phyloP scores from a whole-genome alignment of 2,797 vertebrate species.

The Dallia pectoralis region DNA sequence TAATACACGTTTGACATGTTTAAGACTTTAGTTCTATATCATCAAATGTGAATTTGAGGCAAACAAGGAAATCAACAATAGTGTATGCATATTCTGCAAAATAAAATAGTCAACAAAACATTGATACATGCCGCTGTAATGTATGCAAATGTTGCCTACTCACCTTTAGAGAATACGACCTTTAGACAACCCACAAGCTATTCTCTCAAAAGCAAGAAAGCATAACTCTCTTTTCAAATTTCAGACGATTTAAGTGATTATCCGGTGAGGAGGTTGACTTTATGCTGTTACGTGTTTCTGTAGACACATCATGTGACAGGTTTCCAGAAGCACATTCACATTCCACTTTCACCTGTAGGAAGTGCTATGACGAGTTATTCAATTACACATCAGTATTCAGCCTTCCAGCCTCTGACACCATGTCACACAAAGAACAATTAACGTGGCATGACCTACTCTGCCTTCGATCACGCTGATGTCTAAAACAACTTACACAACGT shows the following conservation, averaged over 20 bases:
- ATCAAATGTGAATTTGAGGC: too few species aligned
- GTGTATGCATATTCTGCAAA: background rate
- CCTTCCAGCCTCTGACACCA: background rate
- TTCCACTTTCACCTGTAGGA: background rate
- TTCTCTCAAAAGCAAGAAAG: background rate
- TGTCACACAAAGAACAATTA: background rate
- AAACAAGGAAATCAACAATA: too few species aligned
- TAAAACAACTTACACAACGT: background rate
- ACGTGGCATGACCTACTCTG: background rate
- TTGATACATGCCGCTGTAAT: background rate
- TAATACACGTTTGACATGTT: too few species aligned
- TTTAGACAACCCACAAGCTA: background rate
- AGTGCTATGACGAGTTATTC: too few species aligned
- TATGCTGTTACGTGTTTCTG: background rate
- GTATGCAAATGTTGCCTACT: background rate
- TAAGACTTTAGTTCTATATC: too few species aligned
- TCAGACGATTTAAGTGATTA: background rate
- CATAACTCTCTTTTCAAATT: background rate
- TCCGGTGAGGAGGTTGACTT: background rate
- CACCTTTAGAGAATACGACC: background rate
- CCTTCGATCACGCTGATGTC: background rate
- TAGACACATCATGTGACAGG: background rate
- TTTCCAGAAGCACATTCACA: background rate
- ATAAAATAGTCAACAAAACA: background rate
- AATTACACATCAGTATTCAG: background rate